Evolutionary conservation across 1,140 invertebrate genomes (phyloP).

Genomic region (Nylanderia fulva): DNA sequence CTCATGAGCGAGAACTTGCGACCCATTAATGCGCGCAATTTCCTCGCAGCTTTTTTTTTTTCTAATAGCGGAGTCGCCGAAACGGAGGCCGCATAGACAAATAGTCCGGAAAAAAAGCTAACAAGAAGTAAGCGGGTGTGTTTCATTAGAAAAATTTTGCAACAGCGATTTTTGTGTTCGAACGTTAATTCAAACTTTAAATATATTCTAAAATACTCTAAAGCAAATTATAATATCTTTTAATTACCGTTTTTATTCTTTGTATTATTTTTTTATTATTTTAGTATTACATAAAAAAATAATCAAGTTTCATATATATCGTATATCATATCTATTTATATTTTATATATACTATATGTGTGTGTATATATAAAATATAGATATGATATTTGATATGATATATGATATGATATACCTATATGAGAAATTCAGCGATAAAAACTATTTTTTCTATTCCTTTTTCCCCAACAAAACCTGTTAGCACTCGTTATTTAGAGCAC

Average conservation of each 20-base stretch:
- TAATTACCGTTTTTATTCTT: background rate
- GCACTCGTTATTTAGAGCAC: background rate
- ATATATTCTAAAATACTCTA: background rate
- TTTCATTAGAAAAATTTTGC: background rate
- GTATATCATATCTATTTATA: no score
- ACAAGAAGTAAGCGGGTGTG: background rate
- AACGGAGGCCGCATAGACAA: background rate
- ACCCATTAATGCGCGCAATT: slow-evolving; percentile 72
- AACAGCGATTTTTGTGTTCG: background rate
- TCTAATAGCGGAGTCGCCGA: background rate
- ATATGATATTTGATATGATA: no score
- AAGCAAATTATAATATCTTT: background rate
- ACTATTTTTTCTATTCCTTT: background rate
- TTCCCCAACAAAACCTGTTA: background rate
- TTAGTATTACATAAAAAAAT: no score
- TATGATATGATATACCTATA: no score
- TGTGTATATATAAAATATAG: no score
- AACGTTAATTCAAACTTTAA: slow-evolving; percentile 6
- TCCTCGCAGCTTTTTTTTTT: slow-evolving; percentile 46
- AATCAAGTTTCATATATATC: background rate
- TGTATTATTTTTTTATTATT: background rate
- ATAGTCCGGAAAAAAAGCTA: background rate
- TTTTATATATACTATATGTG: no score
- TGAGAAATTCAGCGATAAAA: background rate
- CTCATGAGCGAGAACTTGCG: slow-evolving; percentile 63